Percentiles rank a stretch among this genome's conserved stretches.
Conservation (phyloP, 2,888 invertebrate genomes). For the Oscheius myriophilus region DNA sequence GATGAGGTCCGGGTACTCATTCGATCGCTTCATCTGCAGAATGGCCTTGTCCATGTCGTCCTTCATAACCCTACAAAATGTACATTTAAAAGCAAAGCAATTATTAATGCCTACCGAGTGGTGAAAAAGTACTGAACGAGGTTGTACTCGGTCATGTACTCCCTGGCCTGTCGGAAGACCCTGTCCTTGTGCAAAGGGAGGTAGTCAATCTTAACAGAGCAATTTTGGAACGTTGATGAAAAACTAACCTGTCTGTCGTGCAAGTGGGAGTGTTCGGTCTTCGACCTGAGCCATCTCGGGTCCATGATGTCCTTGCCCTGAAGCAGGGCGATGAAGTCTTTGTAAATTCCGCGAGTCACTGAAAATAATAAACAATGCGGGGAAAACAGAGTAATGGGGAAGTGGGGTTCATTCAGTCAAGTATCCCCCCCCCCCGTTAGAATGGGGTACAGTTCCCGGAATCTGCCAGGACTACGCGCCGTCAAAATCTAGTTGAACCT, state of each 20-base stretch:
- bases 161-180: constrained; percentile 52
- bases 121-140: constrained; percentile 52
- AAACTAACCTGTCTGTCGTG: constrained; percentile 45
- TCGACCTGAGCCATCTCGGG: constrained; percentile 5
- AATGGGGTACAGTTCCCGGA: no score
- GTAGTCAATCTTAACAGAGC: constrained; percentile 38
- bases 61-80: constrained; percentile 39
- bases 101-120: constrained; percentile 32
- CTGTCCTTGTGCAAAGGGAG: constrained; percentile 40
- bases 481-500: no score
- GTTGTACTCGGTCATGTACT: constrained; percentile 44
- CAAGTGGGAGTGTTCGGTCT: constrained; percentile 24
- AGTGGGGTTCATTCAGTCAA: no score
- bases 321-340: constrained; percentile 41
- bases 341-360: constrained; percentile 54
- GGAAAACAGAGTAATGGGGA: no score
- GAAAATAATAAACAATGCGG: no score
- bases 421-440: no score
- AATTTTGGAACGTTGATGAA: no score
- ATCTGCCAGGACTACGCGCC: no score
- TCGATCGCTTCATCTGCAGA: constrained; percentile 29
- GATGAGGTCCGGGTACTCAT: constrained; percentile 49
- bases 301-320: constrained; percentile 28
- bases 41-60: constrained; percentile 47
- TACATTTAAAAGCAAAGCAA: not conserved